phyloP scores from a whole-genome alignment of 2,113 vertebrate genomes.

The Hemiscyllium ocellatum region DNA sequence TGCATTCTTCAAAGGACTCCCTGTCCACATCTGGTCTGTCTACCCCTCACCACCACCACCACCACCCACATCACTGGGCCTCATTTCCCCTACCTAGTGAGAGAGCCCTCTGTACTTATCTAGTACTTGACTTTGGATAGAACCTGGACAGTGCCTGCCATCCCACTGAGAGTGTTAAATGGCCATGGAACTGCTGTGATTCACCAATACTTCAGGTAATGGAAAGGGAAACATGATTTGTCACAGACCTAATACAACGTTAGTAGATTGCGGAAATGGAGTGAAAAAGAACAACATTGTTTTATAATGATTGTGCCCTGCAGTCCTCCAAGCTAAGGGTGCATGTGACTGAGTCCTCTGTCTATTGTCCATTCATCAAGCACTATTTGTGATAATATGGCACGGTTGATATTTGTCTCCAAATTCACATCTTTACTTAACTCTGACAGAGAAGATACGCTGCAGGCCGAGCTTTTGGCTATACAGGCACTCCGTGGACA shows the following conservation, averaged over 20 bases:
- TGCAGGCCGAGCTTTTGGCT: slow-evolving; percentile 77
- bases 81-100: background rate
- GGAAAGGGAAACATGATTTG: background rate
- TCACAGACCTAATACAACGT: background rate
- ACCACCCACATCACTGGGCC: background rate
- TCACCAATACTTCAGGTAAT: background rate
- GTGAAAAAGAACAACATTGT: background rate
- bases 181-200: background rate
- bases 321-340: too few relatives aligned
- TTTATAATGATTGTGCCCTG: background rate
- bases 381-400: background rate
- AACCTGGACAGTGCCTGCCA: background rate
- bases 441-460: slow-evolving; percentile 60
- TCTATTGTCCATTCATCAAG: background rate
- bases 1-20: background rate
- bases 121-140: background rate
- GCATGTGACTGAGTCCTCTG: background rate
- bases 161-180: background rate
- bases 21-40: too few relatives aligned
- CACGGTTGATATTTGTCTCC: slow-evolving; percentile 4
- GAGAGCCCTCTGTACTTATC: background rate
- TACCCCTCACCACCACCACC: too few relatives aligned
- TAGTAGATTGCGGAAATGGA: background rate
- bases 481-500: slow-evolving; percentile 73
- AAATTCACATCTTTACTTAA: slow-evolving; percentile 47